phyloP scores from a whole-genome alignment of 2,888 invertebrate species.

The Acleris sparsana region DNA sequence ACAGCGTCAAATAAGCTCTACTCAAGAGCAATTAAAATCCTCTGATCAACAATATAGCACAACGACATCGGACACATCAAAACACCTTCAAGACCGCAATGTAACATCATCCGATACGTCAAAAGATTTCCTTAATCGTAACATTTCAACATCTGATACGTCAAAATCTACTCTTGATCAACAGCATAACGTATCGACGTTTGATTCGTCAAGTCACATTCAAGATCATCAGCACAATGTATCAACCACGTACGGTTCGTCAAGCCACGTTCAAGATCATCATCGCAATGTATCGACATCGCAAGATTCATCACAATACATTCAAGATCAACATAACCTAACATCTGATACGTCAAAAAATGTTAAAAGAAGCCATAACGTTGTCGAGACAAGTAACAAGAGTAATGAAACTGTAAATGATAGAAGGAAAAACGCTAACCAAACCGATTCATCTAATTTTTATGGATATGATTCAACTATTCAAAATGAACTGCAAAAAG shows the following conservation, averaged over 20 bases:
- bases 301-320: slow-evolving; percentile 9
- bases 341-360: slow-evolving; percentile 39
- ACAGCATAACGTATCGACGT: slow-evolving; percentile 28
- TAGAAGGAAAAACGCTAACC: slow-evolving; percentile 58
- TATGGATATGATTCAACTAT: slow-evolving; percentile 76
- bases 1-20: slow-evolving; percentile 63
- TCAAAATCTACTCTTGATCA: slow-evolving; percentile 40
- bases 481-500: slow-evolving; percentile 72
- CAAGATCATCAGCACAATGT: slow-evolving; percentile 38
- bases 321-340: slow-evolving; percentile 30
- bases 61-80: slow-evolving; percentile 35
- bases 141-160: slow-evolving; percentile 19
- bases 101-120: slow-evolving; percentile 17
- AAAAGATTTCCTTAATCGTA: slow-evolving; percentile 38
- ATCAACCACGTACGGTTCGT: slow-evolving; percentile 3
- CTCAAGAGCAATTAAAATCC: slow-evolving; percentile 57
- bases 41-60: slow-evolving; percentile 25
- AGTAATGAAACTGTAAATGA: slow-evolving; percentile 53
- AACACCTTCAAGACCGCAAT: slow-evolving; percentile 41
- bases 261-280: slow-evolving; percentile 9
- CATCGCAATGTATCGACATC: slow-evolving; percentile 38
- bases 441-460: slow-evolving; percentile 76
- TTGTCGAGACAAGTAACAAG: slow-evolving; percentile 47
- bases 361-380: slow-evolving; percentile 48
- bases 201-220: slow-evolving; percentile 31